Conservation (phyloP, 2,888 invertebrate species). For the Dryobota labecula region DNA sequence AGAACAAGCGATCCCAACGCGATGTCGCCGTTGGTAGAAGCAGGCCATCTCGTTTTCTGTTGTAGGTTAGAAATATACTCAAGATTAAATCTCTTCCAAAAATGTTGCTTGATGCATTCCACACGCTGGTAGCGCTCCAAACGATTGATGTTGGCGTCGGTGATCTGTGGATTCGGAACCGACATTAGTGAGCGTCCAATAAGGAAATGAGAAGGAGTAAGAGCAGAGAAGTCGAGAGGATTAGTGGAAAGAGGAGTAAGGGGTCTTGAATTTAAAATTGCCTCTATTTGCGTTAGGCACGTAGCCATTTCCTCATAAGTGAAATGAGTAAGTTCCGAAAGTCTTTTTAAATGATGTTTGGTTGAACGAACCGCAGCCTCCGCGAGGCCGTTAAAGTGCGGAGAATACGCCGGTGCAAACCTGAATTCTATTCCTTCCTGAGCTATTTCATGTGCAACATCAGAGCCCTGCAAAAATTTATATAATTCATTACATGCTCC, state of each 20-base stretch:
- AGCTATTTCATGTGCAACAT: constrained; percentile 4
- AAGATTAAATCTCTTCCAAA: constrained; percentile 21
- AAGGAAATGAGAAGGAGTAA: constrained; percentile 23
- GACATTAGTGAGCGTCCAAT: constrained; percentile 26
- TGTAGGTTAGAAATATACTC: constrained; percentile 21
- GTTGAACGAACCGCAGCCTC: too few species aligned
- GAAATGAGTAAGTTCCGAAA: constrained; percentile 1
- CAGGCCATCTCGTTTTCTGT: constrained; percentile 13
- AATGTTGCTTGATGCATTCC: constrained; percentile 22
- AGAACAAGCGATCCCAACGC: too few species aligned
- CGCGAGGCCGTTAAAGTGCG: too few species aligned
- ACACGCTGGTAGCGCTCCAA: constrained; percentile 23
- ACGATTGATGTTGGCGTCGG: constrained; percentile 14
- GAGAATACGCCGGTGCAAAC: constrained; percentile 8
- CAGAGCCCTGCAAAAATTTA: background rate
- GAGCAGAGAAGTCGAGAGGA: constrained; percentile 16
- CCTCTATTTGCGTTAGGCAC: constrained; percentile 30
- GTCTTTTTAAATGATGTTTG: constrained; percentile 4
- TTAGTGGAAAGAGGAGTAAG: constrained; percentile 23
- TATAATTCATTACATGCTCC: constrained; percentile 4
- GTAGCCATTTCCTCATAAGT: constrained; percentile 30
- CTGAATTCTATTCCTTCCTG: background rate
- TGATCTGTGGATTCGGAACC: constrained; percentile 15
- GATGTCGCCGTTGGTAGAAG: too few species aligned
- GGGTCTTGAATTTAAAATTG: constrained; percentile 23